phyloP scores from a whole-genome alignment of 2,113 vertebrate species.

The Peucedramus taeniatus region DNA sequence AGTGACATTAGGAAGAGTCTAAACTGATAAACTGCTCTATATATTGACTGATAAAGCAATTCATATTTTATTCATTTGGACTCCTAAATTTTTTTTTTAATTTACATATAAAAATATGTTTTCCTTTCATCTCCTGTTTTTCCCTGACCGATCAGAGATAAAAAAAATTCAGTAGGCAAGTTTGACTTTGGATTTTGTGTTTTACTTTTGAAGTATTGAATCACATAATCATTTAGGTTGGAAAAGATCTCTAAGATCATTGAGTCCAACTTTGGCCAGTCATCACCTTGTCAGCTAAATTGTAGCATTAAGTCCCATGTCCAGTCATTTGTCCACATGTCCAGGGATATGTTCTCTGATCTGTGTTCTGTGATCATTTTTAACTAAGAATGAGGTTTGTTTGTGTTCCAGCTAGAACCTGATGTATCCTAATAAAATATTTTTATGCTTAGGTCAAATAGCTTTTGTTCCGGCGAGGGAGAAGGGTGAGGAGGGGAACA shows the following conservation, averaged over 20 bases:
- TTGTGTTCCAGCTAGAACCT: constrained; percentile 12
- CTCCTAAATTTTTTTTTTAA: not conserved
- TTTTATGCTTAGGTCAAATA: not conserved
- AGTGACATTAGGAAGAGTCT: not conserved
- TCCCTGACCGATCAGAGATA: fast-evolving
- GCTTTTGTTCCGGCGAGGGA: not conserved
- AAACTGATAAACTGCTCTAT: not conserved
- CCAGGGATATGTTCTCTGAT: not conserved
- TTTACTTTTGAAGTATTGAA: not conserved
- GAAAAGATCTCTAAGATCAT: not conserved
- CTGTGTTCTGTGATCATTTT: not conserved
- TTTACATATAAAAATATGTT: not conserved
- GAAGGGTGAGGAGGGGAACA: not conserved
- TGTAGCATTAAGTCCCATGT: not conserved
- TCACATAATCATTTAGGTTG: not conserved
- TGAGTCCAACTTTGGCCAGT: not conserved
- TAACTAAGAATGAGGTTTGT: not conserved
- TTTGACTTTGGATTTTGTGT: not conserved
- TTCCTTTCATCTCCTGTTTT: fast-evolving
- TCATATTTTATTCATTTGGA: not conserved
- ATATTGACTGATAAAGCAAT: not conserved
- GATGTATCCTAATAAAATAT: not conserved
- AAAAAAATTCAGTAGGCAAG: not conserved
- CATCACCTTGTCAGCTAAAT: not conserved
- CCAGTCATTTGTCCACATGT: not conserved